A percentile compares a stretch with the other conserved stretches of the same genome.
Conservation (phyloP, 2,797 vertebrate species). For the Scleropages formosus region DNA sequence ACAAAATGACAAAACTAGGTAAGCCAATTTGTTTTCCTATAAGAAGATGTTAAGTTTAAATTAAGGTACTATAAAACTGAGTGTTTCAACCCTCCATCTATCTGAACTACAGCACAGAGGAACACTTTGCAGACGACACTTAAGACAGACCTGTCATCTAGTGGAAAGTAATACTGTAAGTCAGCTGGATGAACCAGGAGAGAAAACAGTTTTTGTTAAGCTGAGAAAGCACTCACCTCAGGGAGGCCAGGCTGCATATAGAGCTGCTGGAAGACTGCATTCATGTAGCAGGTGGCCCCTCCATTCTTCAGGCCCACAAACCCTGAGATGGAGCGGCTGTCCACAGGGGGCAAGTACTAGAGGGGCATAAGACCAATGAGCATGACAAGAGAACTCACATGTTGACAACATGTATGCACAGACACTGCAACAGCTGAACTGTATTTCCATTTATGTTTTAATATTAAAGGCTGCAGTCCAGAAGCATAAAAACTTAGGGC, state of each 20-base stretch:
- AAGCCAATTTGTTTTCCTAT: too few relatives aligned
- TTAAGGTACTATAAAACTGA: too few relatives aligned
- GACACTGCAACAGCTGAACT: background rate
- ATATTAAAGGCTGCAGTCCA: background rate
- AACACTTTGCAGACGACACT: background rate
- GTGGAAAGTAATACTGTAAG: background rate
- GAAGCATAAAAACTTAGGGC: background rate
- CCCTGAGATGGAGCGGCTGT: conserved; percentile 89
- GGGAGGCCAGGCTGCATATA: conserved; percentile 98
- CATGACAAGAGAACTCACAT: background rate
- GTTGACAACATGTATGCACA: conserved; percentile 5
- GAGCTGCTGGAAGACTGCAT: conserved; percentile 97
- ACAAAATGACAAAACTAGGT: too few relatives aligned
- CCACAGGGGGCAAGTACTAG: conserved; percentile 94
- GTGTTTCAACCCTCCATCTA: too few relatives aligned
- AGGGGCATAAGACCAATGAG: background rate
- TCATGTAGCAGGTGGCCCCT: conserved; percentile 98
- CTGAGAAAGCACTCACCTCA: conserved; percentile 70
- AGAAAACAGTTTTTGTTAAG: background rate
- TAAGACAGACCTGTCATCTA: background rate
- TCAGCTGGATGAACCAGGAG: too few relatives aligned
- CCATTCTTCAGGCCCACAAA: conserved; percentile 97
- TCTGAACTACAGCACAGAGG: too few relatives aligned
- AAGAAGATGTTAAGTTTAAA: too few relatives aligned
- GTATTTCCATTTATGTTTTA: too few relatives aligned